Conservation (phyloP, 2,888 invertebrate species). For the Leptopilina drosophilae region DNA sequence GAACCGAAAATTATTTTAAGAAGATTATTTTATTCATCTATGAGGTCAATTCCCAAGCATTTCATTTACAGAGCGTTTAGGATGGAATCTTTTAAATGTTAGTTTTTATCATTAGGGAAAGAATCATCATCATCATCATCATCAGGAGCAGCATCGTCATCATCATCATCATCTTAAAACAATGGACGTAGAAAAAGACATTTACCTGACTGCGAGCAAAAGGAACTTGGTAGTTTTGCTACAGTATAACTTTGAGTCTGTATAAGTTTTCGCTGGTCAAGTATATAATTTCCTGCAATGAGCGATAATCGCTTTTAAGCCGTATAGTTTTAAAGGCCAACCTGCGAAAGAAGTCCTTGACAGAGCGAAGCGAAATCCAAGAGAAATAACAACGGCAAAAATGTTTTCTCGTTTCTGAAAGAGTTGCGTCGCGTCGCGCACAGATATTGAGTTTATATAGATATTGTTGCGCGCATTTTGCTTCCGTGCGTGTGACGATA, state of each 20-base stretch:
- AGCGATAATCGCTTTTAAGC: slow-evolving; percentile 57
- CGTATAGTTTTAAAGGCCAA: slow-evolving; percentile 55
- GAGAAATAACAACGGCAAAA: slow-evolving; percentile 53
- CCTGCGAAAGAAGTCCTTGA: slow-evolving; percentile 62
- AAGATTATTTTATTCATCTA: no score
- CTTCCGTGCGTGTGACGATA: slow-evolving; percentile 53
- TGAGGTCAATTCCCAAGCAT: no score
- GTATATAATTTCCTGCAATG: slow-evolving; percentile 56
- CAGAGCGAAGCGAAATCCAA: slow-evolving; percentile 58
- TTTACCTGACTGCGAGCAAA: slow-evolving; percentile 6
- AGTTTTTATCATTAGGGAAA: neutral
- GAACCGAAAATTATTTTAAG: no score
- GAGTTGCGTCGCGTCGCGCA: slow-evolving; percentile 53
- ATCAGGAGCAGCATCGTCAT: neutral
- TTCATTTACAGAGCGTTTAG: neutral
- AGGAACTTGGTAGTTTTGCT: slow-evolving; percentile 18
- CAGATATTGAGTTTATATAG: neutral
- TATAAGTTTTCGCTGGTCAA: slow-evolving; percentile 35
- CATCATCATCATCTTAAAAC: neutral
- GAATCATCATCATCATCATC: neutral
- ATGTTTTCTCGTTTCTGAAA: slow-evolving; percentile 55
- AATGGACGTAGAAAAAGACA: slow-evolving; percentile 29
- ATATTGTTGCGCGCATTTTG: neutral
- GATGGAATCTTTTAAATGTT: slow-evolving; percentile 16
- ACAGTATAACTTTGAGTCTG: neutral